Evolutionary conservation across 2,797 vertebrate species (phyloP), one percentile per base, ranked within the genome.

Genomic region (Notoglanidium macrostoma): DNA sequence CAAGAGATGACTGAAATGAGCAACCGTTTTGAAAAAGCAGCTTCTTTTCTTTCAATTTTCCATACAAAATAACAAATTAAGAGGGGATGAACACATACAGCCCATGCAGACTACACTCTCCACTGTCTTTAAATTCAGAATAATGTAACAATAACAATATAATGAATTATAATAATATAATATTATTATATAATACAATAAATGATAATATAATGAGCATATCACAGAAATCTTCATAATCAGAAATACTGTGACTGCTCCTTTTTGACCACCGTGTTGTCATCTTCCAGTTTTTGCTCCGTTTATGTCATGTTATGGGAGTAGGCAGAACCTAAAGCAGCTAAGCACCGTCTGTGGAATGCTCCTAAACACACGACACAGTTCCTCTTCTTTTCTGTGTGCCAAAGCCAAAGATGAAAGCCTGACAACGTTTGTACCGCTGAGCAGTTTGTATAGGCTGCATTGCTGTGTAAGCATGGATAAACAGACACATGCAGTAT

Each of bases 321-420:
- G 21, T 35, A 51, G 44, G 5, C 67, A 32, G 73, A 57, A 63
- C 68, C 5, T 11, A 35, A 77, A 26, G 65, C 65, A 80, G 21
- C 35, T 63, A 63, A 67, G 35, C 51, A 55, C 61, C 59, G 76
- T 84, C 82, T 70, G 1, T 40, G 70, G 40, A 59, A 83, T 40
- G 5, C 49, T 44, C 26, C 65, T 85, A 80, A 67, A 88, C 87
- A 81, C 40, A 80, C 74, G 49, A 29, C 8, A 68, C 29, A 8
- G 70, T 84, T 68, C 40, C 44, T 77, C 46, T 63, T 54, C 51
- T 77, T 61, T 23, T 10, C 68, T 57, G 82, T 63, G 54, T 81
- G 72, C 68, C 83, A 84, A 84, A 57, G n/a, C 40, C 40, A 68
- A 40, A 65, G 29, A 78, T 84, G 57, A 90, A 88, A 63, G 17